These are phyloP conservation scores for Vanessa cardui DNA, from an alignment of 2,888 invertebrate genomes.

Conservation along the genomic window DNA sequence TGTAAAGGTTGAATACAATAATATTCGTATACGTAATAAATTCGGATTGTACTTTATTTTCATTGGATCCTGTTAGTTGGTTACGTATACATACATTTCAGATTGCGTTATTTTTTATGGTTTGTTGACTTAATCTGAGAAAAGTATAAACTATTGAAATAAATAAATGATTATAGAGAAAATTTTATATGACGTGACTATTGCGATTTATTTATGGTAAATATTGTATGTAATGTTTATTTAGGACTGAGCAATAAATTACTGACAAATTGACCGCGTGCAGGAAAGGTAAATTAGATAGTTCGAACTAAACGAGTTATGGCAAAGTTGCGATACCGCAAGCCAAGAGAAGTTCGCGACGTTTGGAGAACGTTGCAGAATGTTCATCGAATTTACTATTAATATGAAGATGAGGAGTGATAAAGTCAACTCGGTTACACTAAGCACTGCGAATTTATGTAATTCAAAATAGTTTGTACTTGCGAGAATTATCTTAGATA, in stretches of 20 bases:
- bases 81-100: no score
- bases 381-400: constrained; percentile 17
- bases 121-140: no score
- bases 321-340: constrained; percentile 56
- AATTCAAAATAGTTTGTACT: no score
- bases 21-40: no score
- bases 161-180: not conserved
- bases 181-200: not conserved
- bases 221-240: constrained; percentile 1
- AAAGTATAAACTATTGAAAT: no score
- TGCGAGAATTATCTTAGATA: no score
- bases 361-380: constrained; percentile 10
- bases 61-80: no score
- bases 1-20: no score
- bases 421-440: not conserved
- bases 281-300: constrained; percentile 71
- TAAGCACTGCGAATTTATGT: not conserved
- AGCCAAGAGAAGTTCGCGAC: constrained; percentile 13
- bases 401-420: constrained; percentile 1
- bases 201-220: not conserved
- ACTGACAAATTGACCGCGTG: constrained; percentile 63
- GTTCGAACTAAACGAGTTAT: constrained; percentile 74
- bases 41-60: no score
- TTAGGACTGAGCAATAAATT: constrained; percentile 45
- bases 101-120: no score